Evolutionary conservation across 2,113 vertebrate genomes (phyloP).

Genomic region (Corythaixoides concolor): DNA sequence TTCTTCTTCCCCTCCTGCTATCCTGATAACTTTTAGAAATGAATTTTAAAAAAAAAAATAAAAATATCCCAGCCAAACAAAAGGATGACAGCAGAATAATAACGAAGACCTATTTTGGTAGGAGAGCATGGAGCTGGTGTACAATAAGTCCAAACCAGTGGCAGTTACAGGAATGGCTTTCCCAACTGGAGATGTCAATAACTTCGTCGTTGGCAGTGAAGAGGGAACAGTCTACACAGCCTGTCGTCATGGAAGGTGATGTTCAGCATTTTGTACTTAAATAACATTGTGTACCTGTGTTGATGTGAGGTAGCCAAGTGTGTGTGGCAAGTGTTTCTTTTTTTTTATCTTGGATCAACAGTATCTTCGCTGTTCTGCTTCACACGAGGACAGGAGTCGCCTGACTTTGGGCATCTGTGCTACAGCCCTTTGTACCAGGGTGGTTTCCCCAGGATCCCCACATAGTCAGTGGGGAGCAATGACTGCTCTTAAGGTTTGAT

Average conservation of each 20-base stretch:
- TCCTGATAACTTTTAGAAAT: not conserved
- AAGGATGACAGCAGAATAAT: not conserved
- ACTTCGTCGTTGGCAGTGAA: constrained; percentile 96
- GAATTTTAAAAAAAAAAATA: not conserved
- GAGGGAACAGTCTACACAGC: constrained; percentile 96
- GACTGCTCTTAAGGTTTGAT: not conserved
- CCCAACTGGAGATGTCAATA: constrained; percentile 95
- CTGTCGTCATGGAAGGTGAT: constrained; percentile 95
- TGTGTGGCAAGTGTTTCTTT: not conserved
- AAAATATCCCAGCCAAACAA: not conserved
- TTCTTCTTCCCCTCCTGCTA: constrained; percentile 7
- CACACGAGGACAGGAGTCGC: not conserved
- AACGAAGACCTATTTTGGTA: constrained; percentile 69
- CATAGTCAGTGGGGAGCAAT: not conserved
- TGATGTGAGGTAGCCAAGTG: not conserved
- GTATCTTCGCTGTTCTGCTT: not conserved
- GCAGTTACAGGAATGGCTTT: constrained; percentile 97
- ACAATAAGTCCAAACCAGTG: constrained; percentile 96
- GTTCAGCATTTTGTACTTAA: not conserved
- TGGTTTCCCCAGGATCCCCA: not conserved
- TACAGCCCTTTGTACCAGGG: not conserved
- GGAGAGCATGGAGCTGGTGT: constrained; percentile 98
- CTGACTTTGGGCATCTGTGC: not conserved
- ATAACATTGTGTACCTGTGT: not conserved
- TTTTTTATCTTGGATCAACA: not conserved